Percentiles rank a stretch among this genome's conserved stretches.
These are phyloP conservation scores for Bilobella aurantiaca DNA, from an alignment of 1,140 invertebrate genomes.

Conservation along the genomic window DNA sequence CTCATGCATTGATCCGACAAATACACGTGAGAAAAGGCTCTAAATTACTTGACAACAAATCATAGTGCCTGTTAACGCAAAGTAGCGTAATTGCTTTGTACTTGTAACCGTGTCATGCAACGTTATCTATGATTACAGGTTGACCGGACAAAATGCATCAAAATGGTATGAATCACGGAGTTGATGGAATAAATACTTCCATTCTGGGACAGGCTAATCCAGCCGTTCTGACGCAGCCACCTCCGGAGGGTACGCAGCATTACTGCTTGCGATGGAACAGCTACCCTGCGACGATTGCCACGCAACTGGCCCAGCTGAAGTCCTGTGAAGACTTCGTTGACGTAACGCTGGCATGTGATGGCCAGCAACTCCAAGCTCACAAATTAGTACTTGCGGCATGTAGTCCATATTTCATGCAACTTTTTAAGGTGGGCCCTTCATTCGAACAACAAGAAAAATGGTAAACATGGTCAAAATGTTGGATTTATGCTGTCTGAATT, in stretches of 20 bases:
- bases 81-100: too few species aligned
- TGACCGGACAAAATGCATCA: too few species aligned
- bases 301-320: constrained; percentile 36
- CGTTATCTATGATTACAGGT: too few species aligned
- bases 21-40: too few species aligned
- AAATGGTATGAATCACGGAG: neutral
- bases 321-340: constrained; percentile 43
- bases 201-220: constrained; percentile 29
- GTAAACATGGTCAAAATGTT: too few species aligned
- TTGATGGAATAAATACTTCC: neutral
- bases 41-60: too few species aligned
- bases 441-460: too few species aligned
- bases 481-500: too few species aligned
- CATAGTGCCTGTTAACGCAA: too few species aligned
- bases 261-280: constrained; percentile 89
- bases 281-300: constrained; percentile 58
- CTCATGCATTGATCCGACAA: too few species aligned
- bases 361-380: constrained; percentile 41
- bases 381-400: constrained; percentile 44
- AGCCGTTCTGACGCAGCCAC: constrained; percentile 14
- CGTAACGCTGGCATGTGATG: constrained; percentile 42
- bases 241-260: constrained; percentile 57
- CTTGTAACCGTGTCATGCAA: too few species aligned
- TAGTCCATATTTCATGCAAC: constrained; percentile 44
- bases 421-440: constrained; percentile 39